Evolutionary conservation across 2,797 vertebrate genomes (phyloP).

Genomic region (Sphaeramia orbicularis): DNA sequence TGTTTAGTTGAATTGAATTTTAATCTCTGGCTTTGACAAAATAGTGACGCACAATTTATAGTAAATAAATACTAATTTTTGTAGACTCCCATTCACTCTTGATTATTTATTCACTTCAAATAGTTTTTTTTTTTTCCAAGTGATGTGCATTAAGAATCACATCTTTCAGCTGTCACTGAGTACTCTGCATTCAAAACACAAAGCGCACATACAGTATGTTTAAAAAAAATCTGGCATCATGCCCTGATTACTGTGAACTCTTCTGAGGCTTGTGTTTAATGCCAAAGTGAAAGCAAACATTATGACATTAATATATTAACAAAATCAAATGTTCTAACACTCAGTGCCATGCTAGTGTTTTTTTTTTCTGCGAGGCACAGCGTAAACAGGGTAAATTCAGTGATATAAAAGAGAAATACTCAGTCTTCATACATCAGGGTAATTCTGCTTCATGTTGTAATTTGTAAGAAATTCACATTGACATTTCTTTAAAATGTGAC

Average conservation of each 20-base stretch:
- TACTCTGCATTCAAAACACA: slow-evolving; percentile 20
- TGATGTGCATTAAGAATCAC: slow-evolving; percentile 26
- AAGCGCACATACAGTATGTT: slow-evolving; percentile 35
- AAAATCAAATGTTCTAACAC: slow-evolving; percentile 30
- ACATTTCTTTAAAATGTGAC: background rate
- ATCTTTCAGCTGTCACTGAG: slow-evolving; percentile 38
- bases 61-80: slow-evolving; percentile 77
- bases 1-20: slow-evolving; percentile 41
- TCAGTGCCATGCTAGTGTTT: slow-evolving; percentile 35
- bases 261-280: slow-evolving; percentile 46
- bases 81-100: slow-evolving; percentile 44
- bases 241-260: slow-evolving; percentile 16
- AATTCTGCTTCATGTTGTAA: slow-evolving; percentile 6
- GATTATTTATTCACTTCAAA: slow-evolving; percentile 9
- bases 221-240: slow-evolving; percentile 31
- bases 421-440: background rate
- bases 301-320: slow-evolving; percentile 26
- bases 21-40: slow-evolving; percentile 54
- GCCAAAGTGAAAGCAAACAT: slow-evolving; percentile 50
- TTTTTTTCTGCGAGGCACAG: slow-evolving; percentile 51
- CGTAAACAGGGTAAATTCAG: slow-evolving; percentile 47
- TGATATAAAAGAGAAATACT: slow-evolving; percentile 11
- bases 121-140: slow-evolving; percentile 15
- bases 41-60: slow-evolving; percentile 73
- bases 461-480: slow-evolving; percentile 16